Percentiles rank a stretch among this genome's conserved stretches.
phyloP scores from a whole-genome alignment of 2,888 invertebrate species.

The Tinea pellionella region DNA sequence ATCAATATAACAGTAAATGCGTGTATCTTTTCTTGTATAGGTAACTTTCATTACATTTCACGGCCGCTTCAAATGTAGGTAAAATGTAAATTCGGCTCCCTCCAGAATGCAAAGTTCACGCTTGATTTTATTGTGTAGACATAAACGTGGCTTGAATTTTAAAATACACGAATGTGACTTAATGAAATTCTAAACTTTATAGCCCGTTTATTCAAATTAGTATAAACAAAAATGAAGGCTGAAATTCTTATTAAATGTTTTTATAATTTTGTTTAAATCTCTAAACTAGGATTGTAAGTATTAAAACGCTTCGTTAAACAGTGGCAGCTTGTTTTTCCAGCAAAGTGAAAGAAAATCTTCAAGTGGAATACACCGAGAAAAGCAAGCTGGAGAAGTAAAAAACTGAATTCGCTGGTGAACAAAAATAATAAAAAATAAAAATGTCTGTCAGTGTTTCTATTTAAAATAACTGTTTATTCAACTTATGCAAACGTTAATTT shows the following conservation, averaged over 20 bases:
- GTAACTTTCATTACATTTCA: background rate
- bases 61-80: slow-evolving; percentile 20
- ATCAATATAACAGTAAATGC: too few relatives aligned
- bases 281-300: background rate
- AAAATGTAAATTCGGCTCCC: slow-evolving; percentile 46
- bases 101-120: slow-evolving; percentile 46
- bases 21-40: background rate
- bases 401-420: background rate
- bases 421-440: background rate
- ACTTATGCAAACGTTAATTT: background rate
- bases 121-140: slow-evolving; percentile 50
- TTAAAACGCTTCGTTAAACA: background rate
- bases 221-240: background rate
- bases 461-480: background rate
- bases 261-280: background rate
- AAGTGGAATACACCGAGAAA: background rate
- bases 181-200: slow-evolving; percentile 26
- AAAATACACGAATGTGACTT: slow-evolving; percentile 28
- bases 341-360: background rate
- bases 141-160: slow-evolving; percentile 38
- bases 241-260: background rate
- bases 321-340: background rate
- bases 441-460: background rate
- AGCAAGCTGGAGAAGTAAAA: background rate
- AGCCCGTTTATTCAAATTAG: slow-evolving; percentile 13